Conservation (phyloP, 2,113 vertebrate species). For the Amazona guildingii region DNA sequence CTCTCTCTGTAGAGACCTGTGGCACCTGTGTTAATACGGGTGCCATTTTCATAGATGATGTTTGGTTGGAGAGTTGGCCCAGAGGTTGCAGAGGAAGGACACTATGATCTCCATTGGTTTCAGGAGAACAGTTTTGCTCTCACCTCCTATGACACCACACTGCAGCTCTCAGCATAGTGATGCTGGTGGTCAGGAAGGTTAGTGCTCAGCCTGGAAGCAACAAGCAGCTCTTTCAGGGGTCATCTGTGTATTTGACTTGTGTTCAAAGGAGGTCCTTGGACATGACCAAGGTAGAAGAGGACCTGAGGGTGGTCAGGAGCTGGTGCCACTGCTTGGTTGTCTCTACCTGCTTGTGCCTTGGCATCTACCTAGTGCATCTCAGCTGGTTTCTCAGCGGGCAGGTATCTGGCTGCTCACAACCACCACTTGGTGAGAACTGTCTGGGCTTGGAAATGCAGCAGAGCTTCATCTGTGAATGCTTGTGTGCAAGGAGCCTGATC, state of each 20-base stretch:
- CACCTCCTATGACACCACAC: rapidly evolving
- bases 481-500: background rate
- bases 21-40: background rate
- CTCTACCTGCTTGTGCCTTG: background rate
- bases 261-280: background rate
- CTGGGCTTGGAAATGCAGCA: background rate
- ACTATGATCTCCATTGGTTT: background rate
- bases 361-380: background rate
- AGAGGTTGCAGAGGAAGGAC: background rate
- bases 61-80: background rate
- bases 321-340: background rate
- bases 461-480: background rate
- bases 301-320: background rate
- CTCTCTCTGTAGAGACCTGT: background rate
- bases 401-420: background rate
- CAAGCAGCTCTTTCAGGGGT: background rate
- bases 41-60: background rate
- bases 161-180: rapidly evolving
- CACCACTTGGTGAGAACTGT: rapidly evolving
- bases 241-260: background rate
- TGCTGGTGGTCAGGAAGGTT: background rate
- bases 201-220: background rate
- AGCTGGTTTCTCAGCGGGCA: background rate
- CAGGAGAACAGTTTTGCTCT: background rate
- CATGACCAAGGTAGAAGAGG: background rate